phyloP scores from a whole-genome alignment of 2,797 vertebrate genomes.

The Tragelaphus oryx region DNA sequence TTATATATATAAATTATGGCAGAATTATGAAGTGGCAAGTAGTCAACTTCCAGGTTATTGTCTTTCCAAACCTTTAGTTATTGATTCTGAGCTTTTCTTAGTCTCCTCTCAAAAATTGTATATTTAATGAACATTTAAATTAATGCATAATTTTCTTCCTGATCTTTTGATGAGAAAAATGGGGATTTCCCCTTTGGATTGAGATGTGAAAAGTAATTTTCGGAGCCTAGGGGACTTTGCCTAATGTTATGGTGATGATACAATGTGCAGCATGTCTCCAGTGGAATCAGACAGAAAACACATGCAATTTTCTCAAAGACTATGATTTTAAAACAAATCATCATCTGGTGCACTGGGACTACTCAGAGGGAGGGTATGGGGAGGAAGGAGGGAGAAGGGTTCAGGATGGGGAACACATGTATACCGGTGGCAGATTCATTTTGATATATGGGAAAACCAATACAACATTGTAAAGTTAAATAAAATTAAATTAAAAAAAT shows the following conservation, averaged over 20 bases:
- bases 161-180: background rate
- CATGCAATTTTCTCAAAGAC: background rate
- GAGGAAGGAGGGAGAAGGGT: no score
- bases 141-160: background rate
- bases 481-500: no score
- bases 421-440: no score
- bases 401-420: no score
- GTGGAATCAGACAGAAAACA: background rate
- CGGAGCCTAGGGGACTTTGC: background rate
- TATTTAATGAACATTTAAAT: background rate
- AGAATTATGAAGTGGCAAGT: background rate
- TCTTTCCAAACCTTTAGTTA: background rate
- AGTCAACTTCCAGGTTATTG: background rate
- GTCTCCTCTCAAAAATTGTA: background rate
- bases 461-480: no score
- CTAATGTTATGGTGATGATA: background rate
- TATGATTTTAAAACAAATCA: background rate
- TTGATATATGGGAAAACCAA: no score
- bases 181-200: background rate
- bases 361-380: no score
- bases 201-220: background rate
- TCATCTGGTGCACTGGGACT: background rate
- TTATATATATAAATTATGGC: no score
- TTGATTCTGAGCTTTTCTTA: background rate
- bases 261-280: background rate